Conservation (phyloP, 1,140 invertebrate species). For the Halesus radiatus region DNA sequence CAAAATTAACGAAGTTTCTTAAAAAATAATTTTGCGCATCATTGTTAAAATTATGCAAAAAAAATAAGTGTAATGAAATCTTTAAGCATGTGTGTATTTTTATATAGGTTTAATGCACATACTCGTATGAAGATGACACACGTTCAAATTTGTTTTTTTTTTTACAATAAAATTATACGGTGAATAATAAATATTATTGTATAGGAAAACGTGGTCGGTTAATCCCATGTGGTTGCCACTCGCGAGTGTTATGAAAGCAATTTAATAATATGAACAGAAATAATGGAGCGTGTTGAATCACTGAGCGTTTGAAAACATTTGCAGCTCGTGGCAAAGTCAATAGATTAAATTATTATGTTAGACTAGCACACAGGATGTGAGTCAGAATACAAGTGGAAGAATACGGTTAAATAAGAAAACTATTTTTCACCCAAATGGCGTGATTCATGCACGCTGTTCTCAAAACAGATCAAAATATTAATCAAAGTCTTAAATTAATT, state of each 20-base stretch:
- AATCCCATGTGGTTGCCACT: slow-evolving; percentile 12
- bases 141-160: too few relatives aligned
- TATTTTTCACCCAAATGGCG: not conserved
- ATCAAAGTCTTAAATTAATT: too few relatives aligned
- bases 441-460: not conserved
- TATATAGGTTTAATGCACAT: too few relatives aligned
- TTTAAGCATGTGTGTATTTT: too few relatives aligned
- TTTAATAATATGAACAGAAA: not conserved
- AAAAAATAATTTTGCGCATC: too few relatives aligned
- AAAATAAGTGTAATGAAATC: too few relatives aligned
- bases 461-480: not conserved
- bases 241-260: not conserved
- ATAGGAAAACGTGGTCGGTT: not conserved
- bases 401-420: slow-evolving; percentile 1
- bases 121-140: too few relatives aligned
- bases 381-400: not conserved
- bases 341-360: not conserved
- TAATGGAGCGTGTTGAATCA: slow-evolving; percentile 14
- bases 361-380: slow-evolving; percentile 26
- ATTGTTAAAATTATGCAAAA: too few relatives aligned
- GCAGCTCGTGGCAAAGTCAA: slow-evolving; percentile 3
- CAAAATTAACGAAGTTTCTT: too few relatives aligned
- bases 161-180: not conserved
- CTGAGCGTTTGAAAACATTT: not conserved
- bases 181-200: not conserved